phyloP scores from a whole-genome alignment of 2,797 vertebrate genomes.

The Notoglanidium macrostoma region DNA sequence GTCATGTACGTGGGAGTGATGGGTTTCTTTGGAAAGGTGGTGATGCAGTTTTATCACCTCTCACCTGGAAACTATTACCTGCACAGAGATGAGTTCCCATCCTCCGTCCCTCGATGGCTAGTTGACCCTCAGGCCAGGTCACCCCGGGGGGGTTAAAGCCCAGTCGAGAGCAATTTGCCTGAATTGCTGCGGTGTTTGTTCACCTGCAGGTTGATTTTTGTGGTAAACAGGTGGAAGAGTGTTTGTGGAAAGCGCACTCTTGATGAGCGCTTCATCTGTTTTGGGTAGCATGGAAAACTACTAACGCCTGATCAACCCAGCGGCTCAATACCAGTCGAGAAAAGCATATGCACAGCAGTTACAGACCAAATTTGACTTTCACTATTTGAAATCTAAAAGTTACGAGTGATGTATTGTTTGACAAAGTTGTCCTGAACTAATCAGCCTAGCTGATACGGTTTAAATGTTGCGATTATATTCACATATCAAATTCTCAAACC shows the following conservation, averaged over 20 bases:
- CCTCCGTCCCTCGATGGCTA: conserved; percentile 22
- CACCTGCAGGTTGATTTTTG: conserved; percentile 36
- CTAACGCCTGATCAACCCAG: background rate
- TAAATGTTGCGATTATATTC: background rate
- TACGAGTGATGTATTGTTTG: background rate
- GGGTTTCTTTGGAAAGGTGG: background rate
- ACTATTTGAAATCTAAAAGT: background rate
- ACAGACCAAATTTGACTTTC: background rate
- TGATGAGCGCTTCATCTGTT: background rate
- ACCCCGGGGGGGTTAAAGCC: conserved; percentile 13
- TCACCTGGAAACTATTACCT: background rate
- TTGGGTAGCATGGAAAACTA: background rate
- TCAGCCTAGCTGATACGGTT: background rate
- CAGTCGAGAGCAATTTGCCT: conserved; percentile 51
- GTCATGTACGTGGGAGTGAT: background rate
- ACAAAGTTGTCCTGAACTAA: background rate
- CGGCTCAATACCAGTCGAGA: background rate
- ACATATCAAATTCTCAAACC: background rate
- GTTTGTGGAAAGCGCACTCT: background rate
- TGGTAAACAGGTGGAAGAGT: conserved; percentile 43
- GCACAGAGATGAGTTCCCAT: background rate
- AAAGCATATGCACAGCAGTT: background rate
- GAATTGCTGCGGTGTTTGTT: conserved; percentile 53
- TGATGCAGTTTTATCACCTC: background rate
- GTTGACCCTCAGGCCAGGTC: conserved; percentile 40